Evolutionary conservation across 2,888 invertebrate genomes (phyloP), one percentile per base, ranked within the genome.

Genomic region (Rhagonycha fulva): DNA sequence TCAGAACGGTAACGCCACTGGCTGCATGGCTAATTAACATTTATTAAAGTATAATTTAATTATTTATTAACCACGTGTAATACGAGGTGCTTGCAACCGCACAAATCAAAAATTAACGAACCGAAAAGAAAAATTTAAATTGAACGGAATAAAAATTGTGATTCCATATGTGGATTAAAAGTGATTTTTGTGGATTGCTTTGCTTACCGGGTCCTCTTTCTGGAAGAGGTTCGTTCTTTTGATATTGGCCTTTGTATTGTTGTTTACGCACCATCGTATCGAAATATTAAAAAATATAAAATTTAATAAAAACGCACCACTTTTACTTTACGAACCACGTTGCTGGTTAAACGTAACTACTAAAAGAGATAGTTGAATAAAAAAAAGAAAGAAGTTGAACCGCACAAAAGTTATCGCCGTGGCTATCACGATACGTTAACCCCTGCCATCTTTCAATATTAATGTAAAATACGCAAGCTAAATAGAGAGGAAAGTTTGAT

Each of bases 141-240:
- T 19, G 19, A 19, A 19, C 1, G 19, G 61, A 4, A 2, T 19
- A 9, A 10, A 61, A 19, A 14, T 62, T n/a, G 63, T 10, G 63
- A n/a, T 12, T 66, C 76, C 76, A 76, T 76, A 76, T 76, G 76
- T 23, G 68, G 9, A 24, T 14, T 32, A 30, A 10, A 26, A 67
- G 23, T 1, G n/a, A 70, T 26, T 11, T 24, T n/a, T n/a, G 7
- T 66, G n/a, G 24, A 66, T 66, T 60, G 66, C 11, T 70, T 10
- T 77, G 87, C 89, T 89, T 88, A 91, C 91, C 90, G 81, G 90
- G 88, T 81, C 90, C 89, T 76, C 88, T 85, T 81, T 89, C 89
- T 10, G 90, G 89, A 62, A 90, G 83, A 60, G 86, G 86, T 72
- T 82, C 84, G 71, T 82, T 84, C 28, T 82, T 79, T 72, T 86